Evolutionary conservation across 2,797 vertebrate genomes (phyloP), one percentile per base, ranked within the genome.

Genomic region (Octomys mimax): DNA sequence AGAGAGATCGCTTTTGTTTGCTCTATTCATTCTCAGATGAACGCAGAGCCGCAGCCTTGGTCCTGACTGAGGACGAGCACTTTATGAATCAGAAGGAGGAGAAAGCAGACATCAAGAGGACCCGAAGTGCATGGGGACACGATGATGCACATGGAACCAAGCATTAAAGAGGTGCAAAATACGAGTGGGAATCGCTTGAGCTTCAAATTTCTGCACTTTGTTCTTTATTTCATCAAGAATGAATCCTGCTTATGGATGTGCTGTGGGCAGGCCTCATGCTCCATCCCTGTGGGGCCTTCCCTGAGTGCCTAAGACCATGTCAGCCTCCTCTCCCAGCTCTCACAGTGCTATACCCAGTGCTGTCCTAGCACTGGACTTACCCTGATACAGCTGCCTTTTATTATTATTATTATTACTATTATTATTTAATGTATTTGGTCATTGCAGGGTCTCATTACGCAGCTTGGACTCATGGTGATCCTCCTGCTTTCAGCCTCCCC

Each of bases 301-400:
- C n/a, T 18, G 64, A 68, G 78, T 39, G 18, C 28, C 24, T 31
- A 61, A 33, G 57, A 24, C 21, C 52, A 46, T 0, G 8, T 7
- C 36, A 54, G 26, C n/a, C 12, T 36, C 18, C 66, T 54, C 46
- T 31, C 33, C 16, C 1, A 39, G 8, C 9, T 54, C 64, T 3
- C 18, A 1, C 0, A 2, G 33, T 2, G 1, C 21, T 4, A 5
- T 18, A 5, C 3, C 52, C 26, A 21, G 46, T 28, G 14, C 31
- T 62, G 68, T 62, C 18, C 36, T 46, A 31, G 36, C 24, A 70
- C 9, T 3, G 54, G 36, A 28, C 28, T 11, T 4, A 6, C 6
- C 21, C 46, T 22, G 46, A 28, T 59, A 54, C 0, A 66, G 4
- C 11, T 87, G 39, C 39, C 31, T 90, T 57, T 54, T 54, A 14